phyloP scores from a whole-genome alignment of 2,797 vertebrate species.

The Borostomias antarcticus region DNA sequence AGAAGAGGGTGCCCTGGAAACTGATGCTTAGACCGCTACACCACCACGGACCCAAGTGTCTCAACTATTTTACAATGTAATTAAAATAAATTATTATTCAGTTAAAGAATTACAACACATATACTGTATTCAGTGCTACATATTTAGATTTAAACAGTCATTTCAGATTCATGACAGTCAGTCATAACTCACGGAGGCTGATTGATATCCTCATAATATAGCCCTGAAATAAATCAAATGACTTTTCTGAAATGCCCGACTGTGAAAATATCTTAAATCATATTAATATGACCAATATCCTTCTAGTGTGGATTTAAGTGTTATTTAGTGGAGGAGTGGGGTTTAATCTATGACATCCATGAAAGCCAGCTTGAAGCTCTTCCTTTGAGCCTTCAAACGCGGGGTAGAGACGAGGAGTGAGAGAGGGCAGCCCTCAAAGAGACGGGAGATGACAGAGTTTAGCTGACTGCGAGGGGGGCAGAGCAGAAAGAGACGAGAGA shows the following conservation, averaged over 20 bases:
- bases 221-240: neutral
- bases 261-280: slow-evolving; percentile 51
- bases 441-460: slow-evolving; percentile 47
- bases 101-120: neutral
- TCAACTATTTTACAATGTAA: too few relatives aligned
- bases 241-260: slow-evolving; percentile 24
- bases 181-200: neutral
- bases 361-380: slow-evolving; percentile 41
- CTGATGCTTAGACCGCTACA: too few relatives aligned
- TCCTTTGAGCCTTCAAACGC: slow-evolving; percentile 8
- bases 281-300: slow-evolving; percentile 37
- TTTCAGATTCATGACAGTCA: neutral
- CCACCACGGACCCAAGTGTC: too few relatives aligned
- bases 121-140: too few relatives aligned
- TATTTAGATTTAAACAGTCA: neutral
- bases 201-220: neutral
- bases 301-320: slow-evolving; percentile 44
- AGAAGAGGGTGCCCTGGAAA: too few relatives aligned
- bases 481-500: neutral
- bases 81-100: too few relatives aligned
- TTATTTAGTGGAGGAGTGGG: slow-evolving; percentile 35
- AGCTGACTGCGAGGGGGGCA: slow-evolving; percentile 42
- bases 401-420: neutral
- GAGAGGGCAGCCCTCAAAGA: slow-evolving; percentile 17
- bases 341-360: slow-evolving; percentile 37